A percentile compares a stretch with the other conserved stretches of the same genome.
Evolutionary conservation across 2,888 invertebrate species (phyloP).

Genomic region (Empis stercorea): DNA sequence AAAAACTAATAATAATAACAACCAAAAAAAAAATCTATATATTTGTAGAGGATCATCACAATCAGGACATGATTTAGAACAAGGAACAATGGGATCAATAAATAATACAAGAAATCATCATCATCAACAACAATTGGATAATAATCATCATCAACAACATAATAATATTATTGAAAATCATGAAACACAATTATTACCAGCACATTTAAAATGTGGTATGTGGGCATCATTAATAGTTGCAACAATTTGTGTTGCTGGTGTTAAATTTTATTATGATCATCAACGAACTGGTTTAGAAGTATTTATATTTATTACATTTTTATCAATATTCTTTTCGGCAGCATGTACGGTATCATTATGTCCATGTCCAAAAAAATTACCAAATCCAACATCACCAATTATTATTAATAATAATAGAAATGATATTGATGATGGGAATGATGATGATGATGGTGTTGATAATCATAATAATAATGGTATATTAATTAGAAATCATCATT

Average conservation of each 20-base stretch:
- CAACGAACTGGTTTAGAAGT: conserved; percentile 48
- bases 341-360: conserved; percentile 52
- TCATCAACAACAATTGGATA: conserved; percentile 11
- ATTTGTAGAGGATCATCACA: conserved; percentile 18
- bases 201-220: conserved; percentile 54
- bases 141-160: conserved; percentile 3
- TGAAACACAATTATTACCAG: conserved; percentile 38
- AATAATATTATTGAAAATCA: conserved; percentile 8
- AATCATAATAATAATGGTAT: conserved; percentile 2
- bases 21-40: not conserved
- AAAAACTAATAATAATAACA: not conserved
- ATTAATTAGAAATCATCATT: conserved; percentile 2
- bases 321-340: conserved; percentile 48
- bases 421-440: conserved; percentile 15
- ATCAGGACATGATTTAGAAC: conserved; percentile 15
- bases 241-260: conserved; percentile 54
- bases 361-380: conserved; percentile 36
- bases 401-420: conserved; percentile 22
- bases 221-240: conserved; percentile 58
- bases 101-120: not conserved
- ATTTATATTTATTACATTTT: conserved; percentile 48
- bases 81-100: conserved; percentile 16
- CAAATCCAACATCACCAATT: conserved; percentile 27
- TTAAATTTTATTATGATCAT: conserved; percentile 59
- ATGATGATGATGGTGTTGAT: conserved; percentile 12